Evolutionary conservation across 2,113 vertebrate genomes (phyloP), one percentile per base, ranked within the genome.

Genomic region (Dipodomys merriami): DNA sequence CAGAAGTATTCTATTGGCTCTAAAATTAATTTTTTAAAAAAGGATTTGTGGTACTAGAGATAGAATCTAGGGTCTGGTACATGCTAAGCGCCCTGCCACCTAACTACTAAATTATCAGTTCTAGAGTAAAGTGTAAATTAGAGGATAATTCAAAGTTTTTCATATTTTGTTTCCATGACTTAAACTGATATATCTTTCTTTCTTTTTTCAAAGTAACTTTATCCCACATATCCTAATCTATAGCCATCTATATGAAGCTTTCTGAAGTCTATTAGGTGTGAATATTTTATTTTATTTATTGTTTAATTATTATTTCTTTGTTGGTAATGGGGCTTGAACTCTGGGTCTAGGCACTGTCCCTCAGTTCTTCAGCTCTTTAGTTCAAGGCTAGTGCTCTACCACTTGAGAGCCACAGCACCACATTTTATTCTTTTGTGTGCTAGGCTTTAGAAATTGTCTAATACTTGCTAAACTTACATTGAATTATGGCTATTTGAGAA

Each of bases 41-140:
- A 39, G 49, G 49, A 53, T 74, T 44, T n/a, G 25, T 84, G 72
- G 71, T 85, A 16, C 72, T 78, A 27, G 35, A 13, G 35, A 33
- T 71, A 22, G 65, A 78, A 23, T 8, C 4, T 69, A 64, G 65
- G 29, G 19, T 44, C 53, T 77, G 20, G 23, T 67, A 44, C 46
- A 20, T 71, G 74, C 9, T 77, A 71, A 78, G 22, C 78, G 33
- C 46, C 83, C 1, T 60, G 46, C 53, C 15, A 57, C 53, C 15
- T 57, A 57, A 68, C 27, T 35, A 39, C 30, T 84, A 15, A 57
- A 20, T 35, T 27, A 9, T 19, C 10, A 35, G 12, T 0, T 5
- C 67, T n/a, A 86, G 35, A 82, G 27, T 87, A 93, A 39, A 74
- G 60, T 83, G 60, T 68, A 44, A 84, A 73, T 77, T 77, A 88